Percentiles rank a stretch among this genome's conserved stretches.
These are phyloP conservation scores for Monodelphis domestica DNA, from an alignment of 2,797 vertebrate species.

Conservation along the genomic window DNA sequence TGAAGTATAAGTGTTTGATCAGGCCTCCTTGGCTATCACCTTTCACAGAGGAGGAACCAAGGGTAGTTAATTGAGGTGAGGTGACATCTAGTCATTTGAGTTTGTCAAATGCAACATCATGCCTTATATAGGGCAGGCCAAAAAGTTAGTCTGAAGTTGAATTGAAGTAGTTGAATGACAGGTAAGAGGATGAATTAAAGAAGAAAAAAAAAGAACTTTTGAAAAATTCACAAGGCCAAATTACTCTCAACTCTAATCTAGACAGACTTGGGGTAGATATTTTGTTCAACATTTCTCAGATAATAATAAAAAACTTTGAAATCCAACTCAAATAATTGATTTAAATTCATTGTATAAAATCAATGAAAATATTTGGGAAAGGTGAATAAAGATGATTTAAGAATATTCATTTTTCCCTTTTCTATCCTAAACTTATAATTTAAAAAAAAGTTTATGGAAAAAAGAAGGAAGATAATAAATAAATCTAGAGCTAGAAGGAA, in stretches of 20 bases:
- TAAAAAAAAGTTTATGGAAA: not conserved
- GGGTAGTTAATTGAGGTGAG: constrained; percentile 56
- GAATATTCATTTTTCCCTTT: not conserved
- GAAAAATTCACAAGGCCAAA: not conserved
- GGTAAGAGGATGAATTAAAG: not conserved
- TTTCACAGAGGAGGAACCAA: not conserved
- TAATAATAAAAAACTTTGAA: not conserved
- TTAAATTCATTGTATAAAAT: not conserved
- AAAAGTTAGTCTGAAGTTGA: not conserved
- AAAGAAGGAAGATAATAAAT: not conserved
- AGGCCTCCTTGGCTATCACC: not conserved
- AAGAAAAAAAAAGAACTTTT: not conserved
- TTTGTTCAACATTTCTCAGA: not conserved
- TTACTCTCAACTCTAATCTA: not conserved
- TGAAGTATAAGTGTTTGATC: not conserved
- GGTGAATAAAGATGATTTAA: not conserved
- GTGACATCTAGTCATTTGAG: constrained; percentile 9
- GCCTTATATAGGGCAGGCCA: not conserved
- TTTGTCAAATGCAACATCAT: not conserved
- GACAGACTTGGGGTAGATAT: not conserved
- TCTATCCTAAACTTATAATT: not conserved
- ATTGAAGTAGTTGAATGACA: not conserved
- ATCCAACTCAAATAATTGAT: not conserved
- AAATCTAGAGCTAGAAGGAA: not conserved
- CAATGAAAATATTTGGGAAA: not conserved